Evolutionary conservation across 37 sponge, comb jelly and placozoan species (phyloP).

Genomic region (Corticium candelabrum): DNA sequence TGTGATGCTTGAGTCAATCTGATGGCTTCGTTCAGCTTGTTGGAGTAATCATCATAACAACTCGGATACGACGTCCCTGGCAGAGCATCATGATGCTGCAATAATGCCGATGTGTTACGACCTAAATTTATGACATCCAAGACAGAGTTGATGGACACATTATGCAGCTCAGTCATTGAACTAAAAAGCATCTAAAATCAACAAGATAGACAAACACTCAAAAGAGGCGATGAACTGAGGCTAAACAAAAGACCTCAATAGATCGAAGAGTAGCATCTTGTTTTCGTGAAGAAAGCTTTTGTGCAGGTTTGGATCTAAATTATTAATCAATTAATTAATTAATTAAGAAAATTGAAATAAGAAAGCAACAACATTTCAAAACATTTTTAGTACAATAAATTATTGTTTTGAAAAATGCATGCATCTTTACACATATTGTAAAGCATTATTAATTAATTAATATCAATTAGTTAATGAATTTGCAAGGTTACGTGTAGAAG

Average conservation of each 20-base stretch:
- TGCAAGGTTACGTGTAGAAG: constrained; percentile 42
- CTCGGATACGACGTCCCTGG: constrained; percentile 36
- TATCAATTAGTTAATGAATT: neutral
- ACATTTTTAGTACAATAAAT: no score
- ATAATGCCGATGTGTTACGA: constrained; percentile 21
- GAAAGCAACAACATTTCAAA: neutral
- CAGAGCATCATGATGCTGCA: constrained; percentile 51
- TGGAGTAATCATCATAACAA: constrained; percentile 40
- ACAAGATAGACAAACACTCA: no score
- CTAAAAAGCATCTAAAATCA: no score
- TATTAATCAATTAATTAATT: neutral
- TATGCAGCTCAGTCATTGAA: no score
- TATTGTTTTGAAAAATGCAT: no score
- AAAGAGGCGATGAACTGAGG: no score
- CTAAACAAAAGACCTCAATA: no score
- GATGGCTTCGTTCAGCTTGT: constrained; percentile 18
- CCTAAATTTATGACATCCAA: neutral
- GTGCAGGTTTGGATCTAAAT: constrained; percentile 31
- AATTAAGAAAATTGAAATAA: neutral
- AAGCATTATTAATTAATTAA: no score
- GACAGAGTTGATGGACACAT: no score
- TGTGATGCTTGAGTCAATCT: no score
- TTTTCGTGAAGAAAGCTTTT: constrained; percentile 23
- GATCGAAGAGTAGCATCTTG: constrained; percentile 16
- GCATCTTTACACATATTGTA: no score